These are phyloP conservation scores for Trachelus iudaicus DNA, from an alignment of 2,888 invertebrate genomes.

Conservation along the genomic window DNA sequence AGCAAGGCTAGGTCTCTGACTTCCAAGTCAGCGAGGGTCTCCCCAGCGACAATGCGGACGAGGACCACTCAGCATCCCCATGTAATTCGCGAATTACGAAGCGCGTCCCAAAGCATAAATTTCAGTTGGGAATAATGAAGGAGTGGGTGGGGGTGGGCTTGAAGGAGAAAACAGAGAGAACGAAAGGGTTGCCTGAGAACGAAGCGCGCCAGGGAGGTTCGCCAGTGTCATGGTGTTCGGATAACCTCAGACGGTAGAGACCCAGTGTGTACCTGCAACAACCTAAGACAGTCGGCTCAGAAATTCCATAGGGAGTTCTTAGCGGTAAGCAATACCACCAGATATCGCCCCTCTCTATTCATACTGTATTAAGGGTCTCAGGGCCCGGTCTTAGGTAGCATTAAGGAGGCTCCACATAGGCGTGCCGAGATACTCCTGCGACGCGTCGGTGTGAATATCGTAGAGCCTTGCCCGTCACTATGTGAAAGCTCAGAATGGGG, in stretches of 20 bases:
- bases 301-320: neutral
- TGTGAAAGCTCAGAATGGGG: too few species aligned
- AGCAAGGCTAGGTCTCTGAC: too few species aligned
- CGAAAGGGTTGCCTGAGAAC: too few species aligned
- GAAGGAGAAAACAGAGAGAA: neutral
- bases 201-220: too few species aligned
- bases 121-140: neutral
- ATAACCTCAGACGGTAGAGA: too few species aligned
- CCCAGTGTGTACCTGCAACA: too few species aligned
- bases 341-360: neutral
- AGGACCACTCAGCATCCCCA: neutral
- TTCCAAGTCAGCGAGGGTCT: too few species aligned
- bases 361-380: conserved; percentile 2
- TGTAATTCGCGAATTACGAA: neutral
- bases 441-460: too few species aligned
- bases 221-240: neutral
- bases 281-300: neutral
- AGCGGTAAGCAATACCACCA: neutral
- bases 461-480: too few species aligned
- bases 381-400: neutral
- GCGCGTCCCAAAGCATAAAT: neutral
- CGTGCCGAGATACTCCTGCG: too few species aligned
- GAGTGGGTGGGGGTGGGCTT: neutral
- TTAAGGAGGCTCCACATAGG: too few species aligned
- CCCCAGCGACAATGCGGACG: too few species aligned